Percentiles rank a stretch among this genome's conserved stretches.
Conservation (phyloP, 2,888 invertebrate species). For the Mythimna albipuncta region DNA sequence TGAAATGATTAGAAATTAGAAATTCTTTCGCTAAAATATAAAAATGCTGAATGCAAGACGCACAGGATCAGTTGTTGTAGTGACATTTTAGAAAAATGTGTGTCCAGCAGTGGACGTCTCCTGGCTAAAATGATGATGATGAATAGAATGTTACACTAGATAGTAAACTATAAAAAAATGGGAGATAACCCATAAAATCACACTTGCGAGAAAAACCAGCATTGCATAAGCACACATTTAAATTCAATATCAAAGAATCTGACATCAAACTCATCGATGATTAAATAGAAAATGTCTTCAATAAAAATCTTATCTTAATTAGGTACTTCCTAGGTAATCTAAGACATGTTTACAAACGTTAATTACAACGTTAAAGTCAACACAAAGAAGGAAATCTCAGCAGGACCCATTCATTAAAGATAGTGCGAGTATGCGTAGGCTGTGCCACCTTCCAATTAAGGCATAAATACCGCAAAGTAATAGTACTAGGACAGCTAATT, state of each 20-base stretch:
- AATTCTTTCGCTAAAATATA: background rate
- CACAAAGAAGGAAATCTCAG: slow-evolving; percentile 42
- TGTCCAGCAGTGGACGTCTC: background rate
- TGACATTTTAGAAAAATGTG: background rate
- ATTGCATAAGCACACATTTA: too few relatives aligned
- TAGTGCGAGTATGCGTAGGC: slow-evolving; percentile 50
- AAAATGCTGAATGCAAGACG: background rate
- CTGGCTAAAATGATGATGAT: background rate
- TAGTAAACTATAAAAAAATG: too few relatives aligned
- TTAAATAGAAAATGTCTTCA: background rate
- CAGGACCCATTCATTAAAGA: slow-evolving; percentile 51
- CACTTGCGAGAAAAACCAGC: too few relatives aligned
- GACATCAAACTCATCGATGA: background rate
- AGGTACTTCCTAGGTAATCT: background rate
- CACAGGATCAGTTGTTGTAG: background rate
- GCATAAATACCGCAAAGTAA: slow-evolving; percentile 48
- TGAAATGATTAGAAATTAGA: background rate
- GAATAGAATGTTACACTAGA: too few relatives aligned
- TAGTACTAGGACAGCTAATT: slow-evolving; percentile 35
- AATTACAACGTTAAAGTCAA: slow-evolving; percentile 46
- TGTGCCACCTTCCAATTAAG: slow-evolving; percentile 55
- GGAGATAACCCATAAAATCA: too few relatives aligned
- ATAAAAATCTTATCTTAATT: background rate
- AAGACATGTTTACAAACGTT: slow-evolving; percentile 12
- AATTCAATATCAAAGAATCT: too few relatives aligned